Percentiles rank a stretch among this genome's conserved stretches.
Conservation (phyloP, 2,113 vertebrate genomes). For the Atlantisia rogersi region DNA sequence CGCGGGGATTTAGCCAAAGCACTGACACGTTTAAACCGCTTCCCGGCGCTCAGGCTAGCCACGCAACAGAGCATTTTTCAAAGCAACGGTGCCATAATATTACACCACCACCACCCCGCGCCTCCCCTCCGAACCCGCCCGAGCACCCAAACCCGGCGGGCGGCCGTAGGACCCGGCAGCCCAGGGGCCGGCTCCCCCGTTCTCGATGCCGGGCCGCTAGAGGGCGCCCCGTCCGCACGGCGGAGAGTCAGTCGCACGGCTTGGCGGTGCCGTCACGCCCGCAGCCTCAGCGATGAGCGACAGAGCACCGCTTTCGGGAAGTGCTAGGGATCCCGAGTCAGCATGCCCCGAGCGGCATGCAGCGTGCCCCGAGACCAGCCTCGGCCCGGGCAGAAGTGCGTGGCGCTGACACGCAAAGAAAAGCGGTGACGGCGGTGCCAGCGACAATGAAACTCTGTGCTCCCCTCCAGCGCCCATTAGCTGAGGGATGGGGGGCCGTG, state of each 20-base stretch:
- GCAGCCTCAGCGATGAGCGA: not conserved
- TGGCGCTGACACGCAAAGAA: constrained; percentile 5
- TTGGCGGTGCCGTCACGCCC: too few species aligned
- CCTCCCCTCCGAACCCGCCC: not conserved
- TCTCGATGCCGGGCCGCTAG: constrained; percentile 60
- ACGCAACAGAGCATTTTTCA: accelerated
- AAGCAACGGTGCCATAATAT: too few species aligned
- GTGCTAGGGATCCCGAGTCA: not conserved
- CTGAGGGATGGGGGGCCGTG: constrained; percentile 42
- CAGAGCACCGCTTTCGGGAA: not conserved
- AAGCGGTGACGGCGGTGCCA: constrained; percentile 44
- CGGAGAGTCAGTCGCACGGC: too few species aligned
- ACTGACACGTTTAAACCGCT: not conserved
- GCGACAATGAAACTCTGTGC: constrained; percentile 52
- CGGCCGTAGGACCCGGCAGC: not conserved
- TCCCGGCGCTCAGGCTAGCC: accelerated
- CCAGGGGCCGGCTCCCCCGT: not conserved
- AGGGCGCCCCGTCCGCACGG: constrained; percentile 60
- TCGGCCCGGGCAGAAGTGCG: not conserved
- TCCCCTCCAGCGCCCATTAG: constrained; percentile 33
- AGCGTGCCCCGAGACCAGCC: not conserved
- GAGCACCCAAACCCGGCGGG: too few species aligned
- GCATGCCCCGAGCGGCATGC: not conserved
- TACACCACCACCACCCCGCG: too few species aligned
- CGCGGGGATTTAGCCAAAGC: accelerated